Evolutionary conservation across 2,888 invertebrate genomes (phyloP), one percentile per base, ranked within the genome.

Genomic region (Trissolcus japonicus): DNA sequence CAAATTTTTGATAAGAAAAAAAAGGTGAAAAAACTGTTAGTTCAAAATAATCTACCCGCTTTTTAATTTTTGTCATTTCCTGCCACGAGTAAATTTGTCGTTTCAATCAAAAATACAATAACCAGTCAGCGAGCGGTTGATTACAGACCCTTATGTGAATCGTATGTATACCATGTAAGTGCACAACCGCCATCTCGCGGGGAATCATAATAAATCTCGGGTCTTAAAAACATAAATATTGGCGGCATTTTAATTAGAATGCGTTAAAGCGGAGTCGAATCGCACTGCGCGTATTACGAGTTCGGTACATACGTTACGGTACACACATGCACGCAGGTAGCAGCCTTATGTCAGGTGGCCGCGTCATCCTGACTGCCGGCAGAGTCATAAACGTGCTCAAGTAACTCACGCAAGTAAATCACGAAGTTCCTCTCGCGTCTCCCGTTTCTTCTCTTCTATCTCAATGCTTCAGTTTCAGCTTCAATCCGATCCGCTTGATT

Each of bases 401-500:
- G 72, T 78, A 71, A 78, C 78, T 74, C 78, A 74, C 78, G 74
- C 78, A 78, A 74, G 78, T 78, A 78, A 78, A 78, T 78, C 78
- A 78, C 75, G 67, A 75, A 62, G 74, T 69, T 71, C 21, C 60
- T 73, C 67, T 72, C 72, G 73, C 72, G 59, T 56, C 35, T 35
- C 35, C 35, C 67, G 57, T 67, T 69, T 73, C 73, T 65, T 65
- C 63, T 63, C 29, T 65, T 35, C 35, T 59, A 65, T 51, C 68
- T 29, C 59, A 25, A 29, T 51, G 68, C 69, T 78, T 78, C 65
- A 73, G 69, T 71, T 78, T 74, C 61, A 60, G 54, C 69, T 78
- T 54, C 65, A 71, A 74, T 74, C 57, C 74, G 78, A 78, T 74
- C 59, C 78, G 78, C 78, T 78, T 69, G 74, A 78, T 75, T 78